Evolutionary conservation across 2,888 invertebrate genomes (phyloP), one percentile per base, ranked within the genome.

Genomic region (Xestobium rufovillosum): DNA sequence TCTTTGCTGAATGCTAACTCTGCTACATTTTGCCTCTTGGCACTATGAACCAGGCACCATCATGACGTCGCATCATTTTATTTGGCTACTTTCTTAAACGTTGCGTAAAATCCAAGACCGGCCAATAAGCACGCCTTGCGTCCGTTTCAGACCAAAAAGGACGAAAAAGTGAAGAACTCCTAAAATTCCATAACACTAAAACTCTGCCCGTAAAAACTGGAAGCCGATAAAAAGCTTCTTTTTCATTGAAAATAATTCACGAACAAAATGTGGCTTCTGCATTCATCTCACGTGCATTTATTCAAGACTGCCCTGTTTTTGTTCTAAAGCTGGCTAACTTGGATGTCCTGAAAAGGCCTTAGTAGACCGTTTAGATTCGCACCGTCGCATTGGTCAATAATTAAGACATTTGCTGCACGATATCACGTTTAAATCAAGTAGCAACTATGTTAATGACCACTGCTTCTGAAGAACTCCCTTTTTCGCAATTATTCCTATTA

Each of bases 331-430:
- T 52, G 55, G 57, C 57, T 50, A 57, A 59, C 53, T 58, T 54
- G 54, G 59, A 47, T 58, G 57, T 57, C 63, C 63, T 58, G 58
- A 64, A 65, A 65, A 60, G 65, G 65, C 54, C 56, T 61, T 61
- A 65, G 61, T 56, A 63, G 63, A 58, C 61, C 56, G 65, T 65
- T 65, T 65, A 57, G 60, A 65, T 65, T 65, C 65, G 62, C 63
- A 51, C 63, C 59, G 62, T 55, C 55, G 54, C 59, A 52, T 55
- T 55, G 52, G 52, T 50, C 61, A 60, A 64, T 64, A 65, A 65
- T 65, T 65, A 65, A 65, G 65, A 65, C 64, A 63, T 65, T 65
- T 63, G 61, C 62, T 59, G 55, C 61, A 59, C 59, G 60, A 58
- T 60, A 60, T 62, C 62, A 61, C 61, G 62, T 61, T 63, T 64